Conservation (phyloP, 2,888 invertebrate species). For the Eristalis pertinax region DNA sequence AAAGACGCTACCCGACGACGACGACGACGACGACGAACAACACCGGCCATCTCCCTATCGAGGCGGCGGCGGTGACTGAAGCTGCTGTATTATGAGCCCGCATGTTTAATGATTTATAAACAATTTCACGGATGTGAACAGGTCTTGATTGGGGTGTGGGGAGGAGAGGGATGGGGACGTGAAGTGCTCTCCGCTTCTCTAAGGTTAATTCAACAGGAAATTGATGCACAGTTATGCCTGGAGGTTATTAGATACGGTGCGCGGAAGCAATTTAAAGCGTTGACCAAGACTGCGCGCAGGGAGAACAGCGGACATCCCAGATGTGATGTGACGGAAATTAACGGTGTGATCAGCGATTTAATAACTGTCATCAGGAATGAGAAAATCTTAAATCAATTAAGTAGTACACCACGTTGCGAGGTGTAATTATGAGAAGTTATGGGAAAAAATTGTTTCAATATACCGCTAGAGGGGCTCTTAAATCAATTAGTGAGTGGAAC, state of each 20-base stretch:
- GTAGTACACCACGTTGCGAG: background rate
- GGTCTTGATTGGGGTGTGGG: slow-evolving; percentile 31
- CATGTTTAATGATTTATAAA: slow-evolving; percentile 71
- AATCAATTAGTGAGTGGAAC: slow-evolving; percentile 29
- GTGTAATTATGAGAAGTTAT: background rate
- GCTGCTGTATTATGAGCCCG: slow-evolving; percentile 38
- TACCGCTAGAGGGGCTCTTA: slow-evolving; percentile 14
- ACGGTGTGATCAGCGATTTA: slow-evolving; percentile 40
- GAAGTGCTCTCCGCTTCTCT: slow-evolving; percentile 20
- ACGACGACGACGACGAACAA: background rate
- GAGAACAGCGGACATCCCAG: background rate
- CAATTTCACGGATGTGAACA: slow-evolving; percentile 71
- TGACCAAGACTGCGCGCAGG: slow-evolving; percentile 15
- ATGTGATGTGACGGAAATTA: slow-evolving; percentile 27
- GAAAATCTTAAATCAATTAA: background rate
- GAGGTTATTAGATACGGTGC: slow-evolving; percentile 16
- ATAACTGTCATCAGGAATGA: slow-evolving; percentile 54
- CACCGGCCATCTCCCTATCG: slow-evolving; percentile 8
- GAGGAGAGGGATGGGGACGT: background rate
- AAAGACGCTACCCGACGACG: slow-evolving; percentile 47
- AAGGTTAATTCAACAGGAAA: slow-evolving; percentile 65
- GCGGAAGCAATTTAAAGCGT: slow-evolving; percentile 57
- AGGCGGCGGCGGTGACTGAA: background rate
- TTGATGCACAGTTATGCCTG: slow-evolving; percentile 43
- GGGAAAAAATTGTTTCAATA: background rate